Conservation (phyloP, 2,113 vertebrate genomes). For the Mesocricetus auratus region DNA sequence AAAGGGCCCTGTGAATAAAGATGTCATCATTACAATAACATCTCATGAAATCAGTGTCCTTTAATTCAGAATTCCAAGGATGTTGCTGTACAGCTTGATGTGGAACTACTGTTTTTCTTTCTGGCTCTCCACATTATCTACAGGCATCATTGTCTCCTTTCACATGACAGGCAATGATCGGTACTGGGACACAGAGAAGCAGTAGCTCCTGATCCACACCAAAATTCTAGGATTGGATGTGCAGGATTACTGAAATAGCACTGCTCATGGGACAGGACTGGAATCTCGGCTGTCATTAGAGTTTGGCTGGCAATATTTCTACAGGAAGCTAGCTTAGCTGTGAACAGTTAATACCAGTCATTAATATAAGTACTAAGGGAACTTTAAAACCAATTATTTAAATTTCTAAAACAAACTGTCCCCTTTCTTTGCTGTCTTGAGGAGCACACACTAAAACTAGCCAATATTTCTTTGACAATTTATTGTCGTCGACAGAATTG, state of each 20-base stretch:
- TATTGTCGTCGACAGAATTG: background rate
- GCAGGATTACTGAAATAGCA: background rate
- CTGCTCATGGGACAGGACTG: background rate
- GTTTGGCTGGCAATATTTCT: slow-evolving; percentile 33
- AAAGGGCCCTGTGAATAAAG: slow-evolving; percentile 60
- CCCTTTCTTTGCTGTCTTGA: slow-evolving; percentile 10
- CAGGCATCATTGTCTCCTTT: slow-evolving; percentile 39
- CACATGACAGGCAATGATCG: background rate
- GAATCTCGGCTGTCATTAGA: slow-evolving; percentile 19
- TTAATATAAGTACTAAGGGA: slow-evolving; percentile 38
- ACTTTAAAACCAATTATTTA: slow-evolving; percentile 50
- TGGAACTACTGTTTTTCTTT: too few species aligned
- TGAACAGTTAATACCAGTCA: slow-evolving; percentile 54
- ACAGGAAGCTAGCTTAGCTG: slow-evolving; percentile 37
- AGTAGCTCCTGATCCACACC: background rate
- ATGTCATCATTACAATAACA: slow-evolving; percentile 48
- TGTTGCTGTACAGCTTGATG: background rate
- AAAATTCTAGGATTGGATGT: slow-evolving; percentile 26
- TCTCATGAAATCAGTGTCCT: slow-evolving; percentile 38
- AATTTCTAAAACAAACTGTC: slow-evolving; percentile 45
- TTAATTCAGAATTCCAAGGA: slow-evolving; percentile 61
- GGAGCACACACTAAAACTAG: slow-evolving; percentile 2
- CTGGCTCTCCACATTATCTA: slow-evolving; percentile 18
- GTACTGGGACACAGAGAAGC: slow-evolving; percentile 33
- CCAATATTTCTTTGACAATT: slow-evolving; percentile 12